Evolutionary conservation across 2,113 vertebrate species (phyloP).

Genomic region (Jaculus jaculus): DNA sequence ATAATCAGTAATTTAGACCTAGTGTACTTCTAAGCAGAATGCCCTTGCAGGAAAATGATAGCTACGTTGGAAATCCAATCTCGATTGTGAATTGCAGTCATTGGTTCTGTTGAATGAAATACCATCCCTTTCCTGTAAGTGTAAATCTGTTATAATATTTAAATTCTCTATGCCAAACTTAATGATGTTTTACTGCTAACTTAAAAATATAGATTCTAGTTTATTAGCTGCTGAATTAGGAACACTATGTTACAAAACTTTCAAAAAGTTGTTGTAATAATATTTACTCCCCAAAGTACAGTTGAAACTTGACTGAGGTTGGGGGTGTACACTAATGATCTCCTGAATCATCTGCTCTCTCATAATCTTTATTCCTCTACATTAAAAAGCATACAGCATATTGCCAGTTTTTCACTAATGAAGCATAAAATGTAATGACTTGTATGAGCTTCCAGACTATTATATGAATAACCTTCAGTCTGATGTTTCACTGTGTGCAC

Average conservation of each 20-base stretch:
- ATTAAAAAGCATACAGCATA: conserved; percentile 33
- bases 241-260: conserved; percentile 40
- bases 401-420: conserved; percentile 65
- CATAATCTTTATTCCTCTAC: conserved; percentile 46
- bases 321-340: conserved; percentile 31
- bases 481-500: conserved; percentile 30
- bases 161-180: not conserved
- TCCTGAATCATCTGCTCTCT: conserved; percentile 31
- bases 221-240: conserved; percentile 15
- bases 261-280: not conserved
- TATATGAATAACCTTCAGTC: conserved; percentile 22
- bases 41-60: not conserved
- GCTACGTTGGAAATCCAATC: not conserved
- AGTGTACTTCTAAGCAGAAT: not conserved
- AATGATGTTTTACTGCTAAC: not conserved
- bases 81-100: not conserved
- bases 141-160: not conserved
- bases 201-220: conserved; percentile 1
- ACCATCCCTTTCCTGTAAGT: not conserved
- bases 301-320: conserved; percentile 43
- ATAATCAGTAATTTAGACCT: not conserved
- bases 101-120: not conserved
- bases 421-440: conserved; percentile 51
- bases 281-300: conserved; percentile 4
- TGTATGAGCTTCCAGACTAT: not conserved